Evolutionary conservation across 1,140 invertebrate genomes (phyloP).

Genomic region (Lordiphosa mommai): DNA sequence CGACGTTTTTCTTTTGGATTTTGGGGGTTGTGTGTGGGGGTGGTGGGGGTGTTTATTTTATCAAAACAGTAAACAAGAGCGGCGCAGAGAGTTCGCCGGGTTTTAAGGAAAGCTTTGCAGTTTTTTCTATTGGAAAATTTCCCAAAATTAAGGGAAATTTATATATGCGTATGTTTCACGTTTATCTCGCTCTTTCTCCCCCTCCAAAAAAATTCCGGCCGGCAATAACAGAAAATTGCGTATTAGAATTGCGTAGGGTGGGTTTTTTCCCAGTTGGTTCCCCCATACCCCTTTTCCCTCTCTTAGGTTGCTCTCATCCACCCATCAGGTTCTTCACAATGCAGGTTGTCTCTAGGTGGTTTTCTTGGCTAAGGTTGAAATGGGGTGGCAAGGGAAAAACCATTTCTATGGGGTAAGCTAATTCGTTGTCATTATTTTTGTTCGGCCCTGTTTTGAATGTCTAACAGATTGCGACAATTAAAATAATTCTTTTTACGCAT

Average conservation of each 20-base stretch:
- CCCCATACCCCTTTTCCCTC: constrained; percentile 1
- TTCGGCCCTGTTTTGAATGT: too few species aligned
- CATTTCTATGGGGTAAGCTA: too few species aligned
- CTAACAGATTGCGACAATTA: too few species aligned
- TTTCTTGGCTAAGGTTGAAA: neutral
- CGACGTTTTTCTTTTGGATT: constrained; percentile 36
- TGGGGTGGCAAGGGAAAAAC: too few species aligned
- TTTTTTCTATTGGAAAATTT: constrained; percentile 17
- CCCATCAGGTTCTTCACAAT: constrained; percentile 8
- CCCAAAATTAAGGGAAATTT: constrained; percentile 31
- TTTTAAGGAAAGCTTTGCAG: constrained; percentile 31
- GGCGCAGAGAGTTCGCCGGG: constrained; percentile 33
- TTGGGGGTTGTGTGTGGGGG: neutral
- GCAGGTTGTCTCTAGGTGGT: neutral
- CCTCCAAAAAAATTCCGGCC: constrained; percentile 29
- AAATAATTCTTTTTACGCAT: too few species aligned
- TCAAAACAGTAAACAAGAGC: constrained; percentile 28
- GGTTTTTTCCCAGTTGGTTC: constrained; percentile 17
- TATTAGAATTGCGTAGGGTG: constrained; percentile 39
- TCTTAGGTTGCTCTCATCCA: constrained; percentile 44
- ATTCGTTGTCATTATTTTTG: too few species aligned
- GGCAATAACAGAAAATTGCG: constrained; percentile 65
- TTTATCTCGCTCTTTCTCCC: constrained; percentile 1
- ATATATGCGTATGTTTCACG: constrained; percentile 3
- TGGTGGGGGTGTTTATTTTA: constrained; percentile 14